Evolutionary conservation across 30 jellyfish, hydroid and myxozoan species (phyloP), one percentile per base, ranked within the genome.

Genomic region (Aurelia coerulea): DNA sequence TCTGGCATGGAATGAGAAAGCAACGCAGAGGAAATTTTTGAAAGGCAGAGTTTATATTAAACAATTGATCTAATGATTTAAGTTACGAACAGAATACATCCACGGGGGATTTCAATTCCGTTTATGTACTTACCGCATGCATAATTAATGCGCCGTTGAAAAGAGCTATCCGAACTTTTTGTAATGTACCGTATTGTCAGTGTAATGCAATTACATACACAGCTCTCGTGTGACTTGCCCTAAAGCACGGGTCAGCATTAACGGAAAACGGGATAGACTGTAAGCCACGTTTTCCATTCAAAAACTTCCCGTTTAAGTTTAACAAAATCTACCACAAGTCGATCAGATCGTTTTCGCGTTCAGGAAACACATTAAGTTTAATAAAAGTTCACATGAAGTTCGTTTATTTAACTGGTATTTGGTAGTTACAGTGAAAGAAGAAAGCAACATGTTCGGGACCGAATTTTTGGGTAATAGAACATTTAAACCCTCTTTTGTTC

Each of bases 101-200:
- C 32, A 73, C 93, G 87, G 87, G 87, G 83, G 93, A 84, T 42
- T 84, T 87, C 80, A 77, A 37, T 73, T n/a, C 76, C 62, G 83
- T 87, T 75, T 69, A 87, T 87, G 91, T 73, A 83, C 91, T 68
- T 54, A 75, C 66, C 81, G 42, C 66, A 73, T 87, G 76, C 79
- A 87, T 87, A 62, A 87, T 87, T 81, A 65, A 87, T 87, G 86
- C 15, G 39, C 23, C 70, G 60, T 12, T 87, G 90, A 87, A 87
- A 77, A 87, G 87, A 78, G 87, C 93, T 62, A 72, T 84, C 93
- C 81, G 35, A 17, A 39, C 8, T 51, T 68, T 74, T 84, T 83
- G 87, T 84, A 51, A 37, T 62, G 79, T 32, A 33, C 72, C 32
- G 59, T 19, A 56, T 67, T 62, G 78, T 73, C 59, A 37, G 50